phyloP scores from a whole-genome alignment of 2,888 invertebrate species.

The Platycheirus rosarum region DNA sequence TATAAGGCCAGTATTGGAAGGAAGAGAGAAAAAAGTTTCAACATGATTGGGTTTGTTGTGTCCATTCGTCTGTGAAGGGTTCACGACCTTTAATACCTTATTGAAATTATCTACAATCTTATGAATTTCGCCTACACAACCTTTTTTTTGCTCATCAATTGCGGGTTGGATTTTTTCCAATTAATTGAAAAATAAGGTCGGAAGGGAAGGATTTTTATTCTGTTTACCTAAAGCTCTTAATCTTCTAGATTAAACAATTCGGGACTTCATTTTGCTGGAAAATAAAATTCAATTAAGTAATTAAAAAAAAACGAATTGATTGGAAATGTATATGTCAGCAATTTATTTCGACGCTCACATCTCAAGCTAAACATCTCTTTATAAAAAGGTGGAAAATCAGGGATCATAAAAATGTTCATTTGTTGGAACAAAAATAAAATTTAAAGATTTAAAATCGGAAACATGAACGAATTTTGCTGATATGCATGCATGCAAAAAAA shows the following conservation, averaged over 20 bases:
- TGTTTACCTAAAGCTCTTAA: background rate
- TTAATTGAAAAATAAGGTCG: slow-evolving; percentile 4
- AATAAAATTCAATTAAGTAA: too few relatives aligned
- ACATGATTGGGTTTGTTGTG: slow-evolving; percentile 33
- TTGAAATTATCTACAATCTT: slow-evolving; percentile 31
- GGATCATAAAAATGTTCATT: too few relatives aligned
- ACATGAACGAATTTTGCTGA: too few relatives aligned
- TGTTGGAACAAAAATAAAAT: too few relatives aligned
- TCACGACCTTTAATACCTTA: slow-evolving; percentile 34
- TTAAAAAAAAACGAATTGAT: too few relatives aligned
- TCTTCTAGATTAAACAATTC: background rate
- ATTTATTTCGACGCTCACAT: too few relatives aligned
- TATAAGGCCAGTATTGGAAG: slow-evolving; percentile 4
- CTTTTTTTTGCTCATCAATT: background rate
- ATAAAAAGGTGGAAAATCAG: too few relatives aligned
- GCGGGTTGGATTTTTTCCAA: background rate
- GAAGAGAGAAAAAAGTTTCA: slow-evolving; percentile 24
- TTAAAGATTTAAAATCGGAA: too few relatives aligned
- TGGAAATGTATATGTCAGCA: too few relatives aligned
- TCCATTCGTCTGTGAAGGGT: slow-evolving; percentile 36
- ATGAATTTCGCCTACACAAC: slow-evolving; percentile 1
- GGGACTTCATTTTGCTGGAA: too few relatives aligned
- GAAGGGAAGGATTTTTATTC: background rate
- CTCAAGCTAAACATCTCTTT: too few relatives aligned
- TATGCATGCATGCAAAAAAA: too few relatives aligned